Evolutionary conservation across 2,113 vertebrate species (phyloP), one percentile per base, ranked within the genome.

Genomic region (Semicossyphus pulcher): DNA sequence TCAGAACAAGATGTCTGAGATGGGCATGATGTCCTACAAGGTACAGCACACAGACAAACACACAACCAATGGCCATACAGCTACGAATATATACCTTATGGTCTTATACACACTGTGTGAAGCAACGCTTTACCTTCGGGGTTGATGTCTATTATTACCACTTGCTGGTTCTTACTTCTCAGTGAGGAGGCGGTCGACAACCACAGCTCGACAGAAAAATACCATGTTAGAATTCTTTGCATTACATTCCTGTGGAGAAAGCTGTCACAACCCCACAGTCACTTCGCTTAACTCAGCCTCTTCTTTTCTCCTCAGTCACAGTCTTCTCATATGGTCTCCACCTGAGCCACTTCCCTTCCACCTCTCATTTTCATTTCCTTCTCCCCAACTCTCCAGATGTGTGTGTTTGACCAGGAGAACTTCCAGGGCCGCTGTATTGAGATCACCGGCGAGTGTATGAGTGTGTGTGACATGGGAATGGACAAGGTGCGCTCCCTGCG

Each of bases 401-500:
- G 64, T 0, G 84, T 94, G 56, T 95, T 69, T 10, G 92, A 94
- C 64, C 92, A 93, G 85, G 94, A 95, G 86, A 94, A 94, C 74
- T 94, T 95, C 86, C 94, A 94, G 89, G 94, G 93, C 18, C 90
- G 93, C 72, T 89, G 88, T 29, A 87, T 93, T 4, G 93, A 94
- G 90, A 93, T 94, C 84, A 89, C 4, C 0, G 67, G 16, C 6
- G 93, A 94, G 89, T 94, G 92, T 63, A 85, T 91, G 88, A 94
- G 91, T 4, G 88, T 92, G 80, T 93, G 91, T 34, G 93, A 93
- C 36, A 84, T 91, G 66, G 91, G 93, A 44, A 93, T 94, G 87
- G 93, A 94, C 70, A 88, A 61, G 65, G 92, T 94, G 51, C 92
- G 92, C 75, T 95, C 93, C 45, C 84, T 94, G 77, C 91, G 92